Conservation (phyloP, 2,888 invertebrate genomes). For the Argyresthia goedartella region DNA sequence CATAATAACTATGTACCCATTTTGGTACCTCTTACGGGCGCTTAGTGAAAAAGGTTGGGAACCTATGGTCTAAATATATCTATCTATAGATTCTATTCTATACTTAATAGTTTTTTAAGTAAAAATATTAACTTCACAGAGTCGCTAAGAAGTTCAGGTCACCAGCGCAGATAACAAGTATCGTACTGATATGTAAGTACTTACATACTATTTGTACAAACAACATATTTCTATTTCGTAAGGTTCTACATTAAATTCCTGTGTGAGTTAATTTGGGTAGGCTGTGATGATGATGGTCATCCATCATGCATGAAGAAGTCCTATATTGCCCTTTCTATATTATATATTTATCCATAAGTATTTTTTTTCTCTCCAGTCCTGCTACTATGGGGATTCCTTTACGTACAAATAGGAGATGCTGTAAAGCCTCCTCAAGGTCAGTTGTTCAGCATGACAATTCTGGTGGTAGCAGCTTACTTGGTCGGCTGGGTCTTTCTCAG, state of each 20-base stretch:
- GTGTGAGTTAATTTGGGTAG: neutral
- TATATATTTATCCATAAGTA: neutral
- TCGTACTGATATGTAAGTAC: conserved; percentile 52
- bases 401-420: conserved; percentile 73
- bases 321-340: neutral
- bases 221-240: no score
- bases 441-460: conserved; percentile 74
- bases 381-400: conserved; percentile 77
- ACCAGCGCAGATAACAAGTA: conserved; percentile 43
- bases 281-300: neutral
- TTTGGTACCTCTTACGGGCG: no score
- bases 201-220: neutral
- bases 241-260: no score
- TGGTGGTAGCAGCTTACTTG: conserved; percentile 78
- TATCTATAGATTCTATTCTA: no score
- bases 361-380: conserved; percentile 52
- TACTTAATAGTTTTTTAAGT: no score
- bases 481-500: conserved; percentile 78
- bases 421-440: conserved; percentile 74
- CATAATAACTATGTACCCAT: no score
- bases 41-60: no score
- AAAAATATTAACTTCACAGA: no score
- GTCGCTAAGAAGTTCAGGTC: no score
- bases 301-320: neutral
- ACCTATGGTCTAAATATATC: no score